These are phyloP conservation scores for Oophaga pumilio DNA, from an alignment of 2,113 vertebrate genomes.

Conservation along the genomic window DNA sequence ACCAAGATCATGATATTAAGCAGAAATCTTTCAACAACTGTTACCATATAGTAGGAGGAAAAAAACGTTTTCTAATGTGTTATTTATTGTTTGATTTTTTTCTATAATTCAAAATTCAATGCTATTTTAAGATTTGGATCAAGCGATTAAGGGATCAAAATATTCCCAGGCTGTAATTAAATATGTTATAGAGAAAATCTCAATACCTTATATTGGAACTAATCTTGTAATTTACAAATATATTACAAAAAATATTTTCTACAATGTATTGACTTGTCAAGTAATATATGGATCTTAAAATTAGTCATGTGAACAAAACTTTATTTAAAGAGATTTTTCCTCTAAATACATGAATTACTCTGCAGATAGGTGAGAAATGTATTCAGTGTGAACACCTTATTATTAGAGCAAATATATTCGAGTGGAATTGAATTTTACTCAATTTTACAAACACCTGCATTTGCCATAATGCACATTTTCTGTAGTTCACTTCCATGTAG, in stretches of 20 bases:
- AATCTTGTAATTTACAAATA: not conserved
- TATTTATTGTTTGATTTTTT: not conserved
- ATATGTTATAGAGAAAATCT: not conserved
- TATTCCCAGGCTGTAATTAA: constrained; percentile 6
- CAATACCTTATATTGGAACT: not conserved
- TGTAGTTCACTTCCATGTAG: too few species aligned
- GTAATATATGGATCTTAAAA: not conserved
- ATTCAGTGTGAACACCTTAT: too few species aligned
- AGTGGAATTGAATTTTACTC: too few species aligned
- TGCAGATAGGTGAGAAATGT: too few species aligned
- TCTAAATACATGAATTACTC: too few species aligned
- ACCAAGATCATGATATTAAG: not conserved
- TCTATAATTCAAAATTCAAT: constrained; percentile 18
- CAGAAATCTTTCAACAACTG: not conserved
- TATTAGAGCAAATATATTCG: too few species aligned
- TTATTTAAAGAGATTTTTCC: not conserved
- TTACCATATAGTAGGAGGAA: not conserved
- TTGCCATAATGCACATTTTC: too few species aligned
- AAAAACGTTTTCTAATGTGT: constrained; percentile 14
- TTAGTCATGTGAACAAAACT: not conserved
- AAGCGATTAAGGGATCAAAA: not conserved
- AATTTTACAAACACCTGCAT: too few species aligned
- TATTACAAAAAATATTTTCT: not conserved
- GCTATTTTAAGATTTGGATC: constrained; percentile 3
- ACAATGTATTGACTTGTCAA: not conserved